phyloP scores from a whole-genome alignment of 2,888 invertebrate species.

The Ormyrus labotus region DNA sequence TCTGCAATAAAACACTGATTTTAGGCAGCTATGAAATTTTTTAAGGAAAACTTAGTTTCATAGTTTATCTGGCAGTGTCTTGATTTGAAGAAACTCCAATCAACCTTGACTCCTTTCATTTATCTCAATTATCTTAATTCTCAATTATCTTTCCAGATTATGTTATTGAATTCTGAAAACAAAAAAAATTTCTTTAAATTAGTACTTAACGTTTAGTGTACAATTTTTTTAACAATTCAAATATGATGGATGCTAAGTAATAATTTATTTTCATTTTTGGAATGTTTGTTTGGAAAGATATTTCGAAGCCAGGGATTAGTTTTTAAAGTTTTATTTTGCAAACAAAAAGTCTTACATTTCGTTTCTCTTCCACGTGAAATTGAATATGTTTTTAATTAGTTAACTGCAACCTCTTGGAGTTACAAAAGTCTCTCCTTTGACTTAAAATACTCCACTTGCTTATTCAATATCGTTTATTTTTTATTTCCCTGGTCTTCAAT shows the following conservation, averaged over 20 bases:
- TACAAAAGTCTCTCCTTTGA: conserved; percentile 35
- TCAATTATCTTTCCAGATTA: conserved; percentile 18
- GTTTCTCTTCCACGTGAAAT: conserved; percentile 12
- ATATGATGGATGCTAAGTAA: too few species aligned
- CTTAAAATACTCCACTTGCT: conserved; percentile 16
- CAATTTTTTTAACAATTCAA: too few species aligned
- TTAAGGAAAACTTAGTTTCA: not conserved
- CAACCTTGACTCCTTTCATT: conserved; percentile 19
- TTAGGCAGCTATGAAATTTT: not conserved
- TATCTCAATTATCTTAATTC: conserved; percentile 22
- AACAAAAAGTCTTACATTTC: not conserved
- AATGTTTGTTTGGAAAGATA: not conserved
- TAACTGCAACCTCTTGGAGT: conserved; percentile 4
- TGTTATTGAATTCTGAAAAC: too few species aligned
- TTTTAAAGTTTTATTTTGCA: not conserved
- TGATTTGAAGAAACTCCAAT: conserved; percentile 28
- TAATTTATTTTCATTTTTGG: too few species aligned
- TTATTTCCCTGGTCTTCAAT: conserved; percentile 3
- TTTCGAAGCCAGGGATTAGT: conserved; percentile 3
- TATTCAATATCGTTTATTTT: not conserved
- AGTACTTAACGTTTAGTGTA: too few species aligned
- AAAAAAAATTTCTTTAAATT: too few species aligned
- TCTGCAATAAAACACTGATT: conserved; percentile 26
- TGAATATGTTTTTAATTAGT: conserved; percentile 1
- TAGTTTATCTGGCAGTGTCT: conserved; percentile 21